Conservation (phyloP, 2,797 vertebrate genomes). For the Myotis myotis region DNA sequence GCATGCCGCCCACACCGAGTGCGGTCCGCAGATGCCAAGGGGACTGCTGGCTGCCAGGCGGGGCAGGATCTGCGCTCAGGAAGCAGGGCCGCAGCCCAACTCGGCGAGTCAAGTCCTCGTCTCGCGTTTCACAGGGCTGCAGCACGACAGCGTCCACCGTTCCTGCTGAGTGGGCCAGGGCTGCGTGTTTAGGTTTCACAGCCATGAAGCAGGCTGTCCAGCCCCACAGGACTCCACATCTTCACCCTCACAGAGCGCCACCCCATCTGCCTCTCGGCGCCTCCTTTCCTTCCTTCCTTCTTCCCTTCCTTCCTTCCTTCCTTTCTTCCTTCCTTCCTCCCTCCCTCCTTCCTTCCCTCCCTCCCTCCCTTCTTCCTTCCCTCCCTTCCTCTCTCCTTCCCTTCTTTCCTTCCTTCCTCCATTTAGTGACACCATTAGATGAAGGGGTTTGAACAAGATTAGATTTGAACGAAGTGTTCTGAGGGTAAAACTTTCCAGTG, state of each 20-base stretch:
- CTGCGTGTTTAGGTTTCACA: background rate
- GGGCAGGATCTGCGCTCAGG: background rate
- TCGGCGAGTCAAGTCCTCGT: fast-evolving
- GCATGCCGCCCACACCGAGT: background rate
- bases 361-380: no score
- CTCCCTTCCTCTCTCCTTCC: fast-evolving
- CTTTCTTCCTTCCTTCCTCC: no score
- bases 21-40: background rate
- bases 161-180: background rate
- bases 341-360: no score
- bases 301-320: no score
- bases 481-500: background rate
- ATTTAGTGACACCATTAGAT: background rate
- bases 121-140: background rate
- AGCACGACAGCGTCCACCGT: background rate
- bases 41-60: background rate
- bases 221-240: background rate
- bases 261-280: background rate
- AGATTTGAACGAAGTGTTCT: background rate
- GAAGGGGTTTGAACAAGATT: background rate
- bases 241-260: background rate
- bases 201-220: background rate
- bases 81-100: background rate
- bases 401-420: background rate
- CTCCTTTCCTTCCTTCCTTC: no score